Conservation (phyloP, 64 coral and sea anemone genomes). For the Catalaphyllia jardinei region DNA sequence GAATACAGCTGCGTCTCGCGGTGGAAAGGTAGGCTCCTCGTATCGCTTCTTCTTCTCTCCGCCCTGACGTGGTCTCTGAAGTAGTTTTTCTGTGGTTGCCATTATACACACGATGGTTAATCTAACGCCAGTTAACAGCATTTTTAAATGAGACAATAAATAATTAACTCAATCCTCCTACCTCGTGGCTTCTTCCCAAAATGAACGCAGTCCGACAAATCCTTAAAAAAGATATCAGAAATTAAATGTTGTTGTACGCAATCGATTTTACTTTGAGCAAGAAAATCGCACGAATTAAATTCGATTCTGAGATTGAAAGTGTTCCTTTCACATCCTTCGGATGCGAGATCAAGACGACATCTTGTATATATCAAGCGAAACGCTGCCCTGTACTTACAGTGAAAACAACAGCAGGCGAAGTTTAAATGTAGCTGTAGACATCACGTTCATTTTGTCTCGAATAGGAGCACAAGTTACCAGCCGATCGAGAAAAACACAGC, state of each 20-base stretch:
- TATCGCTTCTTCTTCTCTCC: constrained; percentile 67
- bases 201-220: neutral
- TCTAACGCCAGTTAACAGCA: neutral
- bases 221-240: neutral
- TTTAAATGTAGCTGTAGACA: neutral
- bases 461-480: neutral
- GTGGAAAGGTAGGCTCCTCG: constrained; percentile 77
- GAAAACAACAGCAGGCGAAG: constrained; percentile 5
- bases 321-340: neutral
- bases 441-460: constrained; percentile 12
- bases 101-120: neutral
- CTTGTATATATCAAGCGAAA: neutral
- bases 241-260: neutral
- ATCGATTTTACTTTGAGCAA: neutral
- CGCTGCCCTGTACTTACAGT: neutral
- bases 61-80: constrained; percentile 63
- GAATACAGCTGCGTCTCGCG: constrained; percentile 92
- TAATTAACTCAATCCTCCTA: neutral
- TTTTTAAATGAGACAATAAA: neutral
- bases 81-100: constrained; percentile 7
- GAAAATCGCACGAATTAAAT: neutral
- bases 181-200: neutral
- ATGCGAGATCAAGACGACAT: neutral
- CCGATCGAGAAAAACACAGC: constrained; percentile 6
- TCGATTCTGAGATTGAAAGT: neutral